Evolutionary conservation across 92 coral and sea anemone genomes (phyloP), one percentile per base, ranked within the genome.

Genomic region (Epizoanthus rinbou): DNA sequence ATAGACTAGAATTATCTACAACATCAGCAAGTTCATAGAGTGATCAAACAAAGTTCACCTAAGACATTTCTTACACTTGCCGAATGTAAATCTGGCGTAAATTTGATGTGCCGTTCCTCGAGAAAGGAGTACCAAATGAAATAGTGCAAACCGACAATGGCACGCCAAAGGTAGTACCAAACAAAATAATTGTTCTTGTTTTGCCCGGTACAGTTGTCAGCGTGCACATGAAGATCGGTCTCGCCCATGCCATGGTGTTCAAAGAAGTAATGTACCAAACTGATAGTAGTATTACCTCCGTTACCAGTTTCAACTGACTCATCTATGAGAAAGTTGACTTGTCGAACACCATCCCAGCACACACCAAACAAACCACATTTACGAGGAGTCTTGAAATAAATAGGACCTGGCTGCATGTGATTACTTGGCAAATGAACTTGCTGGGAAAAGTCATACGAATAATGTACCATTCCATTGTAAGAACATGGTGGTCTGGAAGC

Each of bases 331-430:
- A 73, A 88, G 66, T 88, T 88, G 16, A 88, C 86, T 60, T 91
- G 90, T 50, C 69, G 80, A 79, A 88, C 74, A n/a, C 80, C 95
- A 45, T 91, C 87, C 75, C 92, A 91, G 64, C 71, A 64, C 9
- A 91, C 79, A 15, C 91, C 89, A 75, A 91, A 91, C 8, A 91
- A 79, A 2, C 79, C 89, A 35, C 90, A 88, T 52, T 91, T 91
- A 41, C 89, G 73, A 23, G 87, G 92, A 33, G 91, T 84, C 59
- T 91, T 88, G 59, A 91, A 91, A 64, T 91, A 91, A n/a, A 86
- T 91, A 11, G 89, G 89, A 0, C 91, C 95, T 41, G 95, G 90
- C 78, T 91, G 90, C 88, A 86, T 84, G 18, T 91, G 95, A 47
- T 91, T 91, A 54, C 90, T 73, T 0, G 90, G 89, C 23, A 89